These are phyloP conservation scores for Noctua janthe DNA, from an alignment of 2,888 invertebrate genomes.

Conservation along the genomic window DNA sequence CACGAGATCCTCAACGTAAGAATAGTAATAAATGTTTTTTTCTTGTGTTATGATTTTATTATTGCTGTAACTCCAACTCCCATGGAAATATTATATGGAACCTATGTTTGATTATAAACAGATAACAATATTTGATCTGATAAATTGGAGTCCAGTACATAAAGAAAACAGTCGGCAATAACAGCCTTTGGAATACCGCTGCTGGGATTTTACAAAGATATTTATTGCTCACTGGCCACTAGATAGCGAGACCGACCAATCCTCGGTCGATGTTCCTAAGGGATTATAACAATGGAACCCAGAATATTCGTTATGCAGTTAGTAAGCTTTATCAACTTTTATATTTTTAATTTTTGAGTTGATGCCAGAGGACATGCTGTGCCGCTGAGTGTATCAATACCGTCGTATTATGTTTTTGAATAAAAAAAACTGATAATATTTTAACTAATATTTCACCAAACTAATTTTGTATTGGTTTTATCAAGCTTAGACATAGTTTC, in stretches of 20 bases:
- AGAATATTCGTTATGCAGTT: conserved; percentile 35
- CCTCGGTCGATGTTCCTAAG: conserved; percentile 25
- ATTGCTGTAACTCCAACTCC: neutral
- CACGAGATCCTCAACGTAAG: too few species aligned
- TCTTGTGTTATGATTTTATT: neutral
- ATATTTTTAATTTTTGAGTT: neutral
- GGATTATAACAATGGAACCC: conserved; percentile 40
- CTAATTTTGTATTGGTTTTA: too few species aligned
- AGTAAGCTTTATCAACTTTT: conserved; percentile 3
- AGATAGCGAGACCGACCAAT: conserved; percentile 45
- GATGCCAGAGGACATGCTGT: neutral
- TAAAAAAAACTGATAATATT: too few species aligned
- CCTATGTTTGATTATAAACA: neutral
- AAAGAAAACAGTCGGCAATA: conserved; percentile 53
- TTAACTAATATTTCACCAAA: too few species aligned
- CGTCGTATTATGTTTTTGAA: too few species aligned
- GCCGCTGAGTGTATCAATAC: neutral
- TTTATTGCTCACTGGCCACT: conserved; percentile 40
- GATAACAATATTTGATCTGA: conserved; percentile 1
- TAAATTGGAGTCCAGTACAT: conserved; percentile 17
- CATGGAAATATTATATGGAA: too few species aligned
- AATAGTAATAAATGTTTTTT: too few species aligned
- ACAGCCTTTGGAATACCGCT: conserved; percentile 36
- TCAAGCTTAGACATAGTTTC: too few species aligned
- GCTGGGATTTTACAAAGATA: conserved; percentile 50